A percentile compares a stretch with the other conserved stretches of the same genome.
Conservation (phyloP, 2,797 vertebrate species). For the Remorina albescens region DNA sequence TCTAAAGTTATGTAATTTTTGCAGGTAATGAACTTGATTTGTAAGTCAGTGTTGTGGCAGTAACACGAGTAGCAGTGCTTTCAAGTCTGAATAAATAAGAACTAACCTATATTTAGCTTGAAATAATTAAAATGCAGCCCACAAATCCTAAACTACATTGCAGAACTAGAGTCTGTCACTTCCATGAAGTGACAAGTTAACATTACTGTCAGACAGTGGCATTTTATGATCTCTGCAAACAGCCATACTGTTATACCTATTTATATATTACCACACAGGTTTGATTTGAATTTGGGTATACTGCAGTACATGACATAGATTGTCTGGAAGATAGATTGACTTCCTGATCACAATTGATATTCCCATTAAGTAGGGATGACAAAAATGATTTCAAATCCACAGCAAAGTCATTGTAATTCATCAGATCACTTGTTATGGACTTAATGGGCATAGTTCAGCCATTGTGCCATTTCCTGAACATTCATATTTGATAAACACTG, state of each 20-base stretch:
- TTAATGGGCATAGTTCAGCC: neutral
- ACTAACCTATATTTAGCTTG: neutral
- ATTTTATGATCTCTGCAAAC: conserved; percentile 1
- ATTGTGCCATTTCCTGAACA: conserved; percentile 3
- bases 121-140: neutral
- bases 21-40: neutral
- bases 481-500: neutral
- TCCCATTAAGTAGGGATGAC: neutral
- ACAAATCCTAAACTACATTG: neutral
- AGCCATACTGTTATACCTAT: neutral
- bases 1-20: neutral
- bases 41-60: too few relatives aligned
- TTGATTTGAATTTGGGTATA: neutral
- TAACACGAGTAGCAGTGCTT: neutral
- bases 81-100: neutral
- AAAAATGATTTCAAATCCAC: neutral
- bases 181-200: neutral
- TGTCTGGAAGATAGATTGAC: neutral
- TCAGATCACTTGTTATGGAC: conserved; percentile 8
- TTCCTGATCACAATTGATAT: conserved; percentile 1
- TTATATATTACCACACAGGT: neutral
- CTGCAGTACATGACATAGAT: neutral
- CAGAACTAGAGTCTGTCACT: neutral
- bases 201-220: neutral
- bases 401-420: conserved; percentile 6